A percentile compares a stretch with the other conserved stretches of the same genome.
phyloP scores from a whole-genome alignment of 2,113 vertebrate species.

The Tragelaphus imberbis region DNA sequence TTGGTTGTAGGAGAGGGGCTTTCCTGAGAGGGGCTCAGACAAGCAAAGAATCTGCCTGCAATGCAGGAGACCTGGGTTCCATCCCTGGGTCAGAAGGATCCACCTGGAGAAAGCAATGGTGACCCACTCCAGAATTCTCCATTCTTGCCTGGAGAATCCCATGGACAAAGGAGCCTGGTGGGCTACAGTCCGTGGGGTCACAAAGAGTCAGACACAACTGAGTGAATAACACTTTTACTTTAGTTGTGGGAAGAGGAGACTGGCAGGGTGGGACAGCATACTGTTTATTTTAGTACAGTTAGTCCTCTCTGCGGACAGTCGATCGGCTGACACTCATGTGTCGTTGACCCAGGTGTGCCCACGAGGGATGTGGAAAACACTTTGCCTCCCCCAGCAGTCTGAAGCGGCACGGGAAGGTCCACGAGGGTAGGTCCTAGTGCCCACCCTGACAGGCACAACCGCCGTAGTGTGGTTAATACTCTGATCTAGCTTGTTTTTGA shows the following conservation, averaged over 20 bases:
- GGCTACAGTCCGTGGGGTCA: background rate
- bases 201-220: background rate
- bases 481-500: background rate
- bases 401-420: conserved; percentile 86
- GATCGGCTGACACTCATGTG: background rate
- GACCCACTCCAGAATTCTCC: background rate
- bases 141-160: background rate
- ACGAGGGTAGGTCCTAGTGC: conserved; percentile 81
- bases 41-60: background rate
- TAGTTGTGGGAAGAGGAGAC: background rate
- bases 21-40: background rate
- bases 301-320: no score
- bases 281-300: background rate
- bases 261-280: background rate
- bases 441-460: background rate
- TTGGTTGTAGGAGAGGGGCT: background rate
- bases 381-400: conserved; percentile 81
- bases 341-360: conserved; percentile 80
- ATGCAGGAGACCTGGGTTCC: background rate
- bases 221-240: background rate
- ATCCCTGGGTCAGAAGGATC: background rate
- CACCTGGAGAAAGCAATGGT: background rate
- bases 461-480: background rate
- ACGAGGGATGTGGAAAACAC: conserved; percentile 83
- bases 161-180: background rate